Evolutionary conservation across 2,113 vertebrate genomes (phyloP).

Genomic region (Phocoena phocoena): DNA sequence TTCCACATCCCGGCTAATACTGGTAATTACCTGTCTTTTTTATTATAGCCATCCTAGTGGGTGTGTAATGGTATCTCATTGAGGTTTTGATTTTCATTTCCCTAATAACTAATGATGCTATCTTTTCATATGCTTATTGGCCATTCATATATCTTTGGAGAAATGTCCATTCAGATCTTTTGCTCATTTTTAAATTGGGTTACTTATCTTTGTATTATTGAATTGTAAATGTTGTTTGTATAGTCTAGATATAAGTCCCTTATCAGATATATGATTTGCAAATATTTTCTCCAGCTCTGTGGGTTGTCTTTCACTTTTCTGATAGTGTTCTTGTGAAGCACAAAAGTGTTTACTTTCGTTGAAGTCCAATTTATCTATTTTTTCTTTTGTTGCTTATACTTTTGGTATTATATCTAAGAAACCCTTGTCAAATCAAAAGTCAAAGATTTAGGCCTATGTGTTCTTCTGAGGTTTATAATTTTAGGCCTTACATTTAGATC

Average conservation of each 20-base stretch:
- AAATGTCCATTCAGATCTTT: neutral
- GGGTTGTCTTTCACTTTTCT: neutral
- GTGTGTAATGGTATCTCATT: neutral
- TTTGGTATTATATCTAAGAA: neutral
- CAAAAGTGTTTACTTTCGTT: neutral
- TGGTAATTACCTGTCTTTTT: neutral
- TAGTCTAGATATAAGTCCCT: neutral
- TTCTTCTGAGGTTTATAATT: neutral
- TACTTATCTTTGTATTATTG: neutral
- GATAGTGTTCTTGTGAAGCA: neutral
- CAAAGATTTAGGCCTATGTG: neutral
- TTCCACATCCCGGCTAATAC: neutral
- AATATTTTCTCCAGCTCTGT: neutral
- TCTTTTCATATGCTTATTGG: neutral
- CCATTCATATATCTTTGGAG: neutral
- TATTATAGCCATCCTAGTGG: neutral
- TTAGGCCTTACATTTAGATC: neutral
- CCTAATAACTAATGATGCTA: neutral
- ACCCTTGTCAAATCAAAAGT: neutral
- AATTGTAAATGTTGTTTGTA: neutral
- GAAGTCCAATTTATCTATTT: neutral
- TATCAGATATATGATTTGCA: neutral
- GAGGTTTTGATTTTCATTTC: neutral
- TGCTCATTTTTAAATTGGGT: neutral
- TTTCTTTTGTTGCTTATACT: neutral